Percentiles rank a stretch among this genome's conserved stretches.
phyloP scores from a whole-genome alignment of 2,113 vertebrate species.

The Tragelaphus buxtoni region DNA sequence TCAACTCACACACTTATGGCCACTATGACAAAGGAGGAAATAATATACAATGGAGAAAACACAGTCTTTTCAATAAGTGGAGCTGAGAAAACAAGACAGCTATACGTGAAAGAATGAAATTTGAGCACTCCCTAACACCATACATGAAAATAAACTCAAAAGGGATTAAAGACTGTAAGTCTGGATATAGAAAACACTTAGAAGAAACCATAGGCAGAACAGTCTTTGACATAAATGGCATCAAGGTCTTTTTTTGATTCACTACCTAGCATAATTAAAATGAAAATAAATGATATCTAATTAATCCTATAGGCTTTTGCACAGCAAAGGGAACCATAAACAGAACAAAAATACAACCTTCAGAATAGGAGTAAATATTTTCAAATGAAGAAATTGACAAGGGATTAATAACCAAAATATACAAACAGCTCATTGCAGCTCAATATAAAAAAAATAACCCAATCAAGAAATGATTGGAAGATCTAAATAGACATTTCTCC shows the following conservation, averaged over 20 bases:
- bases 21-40: not conserved
- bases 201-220: not conserved
- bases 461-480: not conserved
- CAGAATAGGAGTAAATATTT: not conserved
- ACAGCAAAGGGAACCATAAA: not conserved
- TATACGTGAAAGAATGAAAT: not conserved
- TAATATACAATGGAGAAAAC: not conserved
- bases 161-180: not conserved
- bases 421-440: not conserved
- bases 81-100: not conserved
- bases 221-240: not conserved
- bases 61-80: not conserved
- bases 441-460: not conserved
- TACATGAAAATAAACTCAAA: not conserved
- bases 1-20: not conserved
- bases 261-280: not conserved
- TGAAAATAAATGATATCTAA: not conserved
- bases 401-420: not conserved
- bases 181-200: not conserved
- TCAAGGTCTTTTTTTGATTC: not conserved
- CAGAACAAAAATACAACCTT: not conserved
- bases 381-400: not conserved
- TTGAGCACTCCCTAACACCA: not conserved
- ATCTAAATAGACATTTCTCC: not conserved
- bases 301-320: not conserved